These are phyloP conservation scores for Enteromius viviparus DNA, from an alignment of 2,797 vertebrate species.

Conservation along the genomic window DNA sequence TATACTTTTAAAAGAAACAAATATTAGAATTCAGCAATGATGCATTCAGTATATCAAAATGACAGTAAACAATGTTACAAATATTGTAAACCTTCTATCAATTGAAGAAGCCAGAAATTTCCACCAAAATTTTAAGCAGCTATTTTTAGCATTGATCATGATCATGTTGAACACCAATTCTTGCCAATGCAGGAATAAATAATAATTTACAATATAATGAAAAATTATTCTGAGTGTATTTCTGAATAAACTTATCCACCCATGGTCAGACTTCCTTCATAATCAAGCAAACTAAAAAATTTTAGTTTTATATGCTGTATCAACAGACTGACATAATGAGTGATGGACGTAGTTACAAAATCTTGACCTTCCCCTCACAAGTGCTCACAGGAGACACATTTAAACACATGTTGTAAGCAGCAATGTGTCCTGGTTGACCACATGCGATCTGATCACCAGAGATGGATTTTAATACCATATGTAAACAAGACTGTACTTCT, in stretches of 20 bases:
- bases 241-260: not conserved
- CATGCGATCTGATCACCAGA: constrained; percentile 2
- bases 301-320: not conserved
- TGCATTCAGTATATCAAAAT: not conserved
- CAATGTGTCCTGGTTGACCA: not conserved
- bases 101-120: not conserved
- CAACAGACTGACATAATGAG: not conserved
- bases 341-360: constrained; percentile 14
- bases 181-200: not conserved
- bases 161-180: not conserved
- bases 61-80: not conserved
- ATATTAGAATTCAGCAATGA: not conserved
- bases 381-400: constrained; percentile 1
- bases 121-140: not conserved
- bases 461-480: constrained; percentile 4
- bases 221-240: not conserved
- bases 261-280: not conserved
- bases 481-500: constrained; percentile 7
- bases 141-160: not conserved
- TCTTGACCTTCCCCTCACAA: not conserved
- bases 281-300: not conserved
- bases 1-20: not conserved
- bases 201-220: not conserved
- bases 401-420: constrained; percentile 22
- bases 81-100: not conserved